phyloP scores from a whole-genome alignment of 2,113 vertebrate genomes.

The Gobiocypris rarus region DNA sequence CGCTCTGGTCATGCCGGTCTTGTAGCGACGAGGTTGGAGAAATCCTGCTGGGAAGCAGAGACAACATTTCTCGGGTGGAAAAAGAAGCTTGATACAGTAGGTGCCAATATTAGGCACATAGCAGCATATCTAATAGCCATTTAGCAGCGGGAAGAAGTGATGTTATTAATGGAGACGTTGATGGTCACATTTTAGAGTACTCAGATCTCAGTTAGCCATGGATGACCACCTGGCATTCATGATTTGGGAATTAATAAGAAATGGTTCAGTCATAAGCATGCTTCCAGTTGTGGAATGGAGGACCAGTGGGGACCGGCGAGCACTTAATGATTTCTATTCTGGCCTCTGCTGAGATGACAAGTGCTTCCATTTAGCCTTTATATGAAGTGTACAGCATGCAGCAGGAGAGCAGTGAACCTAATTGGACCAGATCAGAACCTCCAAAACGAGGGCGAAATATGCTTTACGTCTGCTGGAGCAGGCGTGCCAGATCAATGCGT shows the following conservation, averaged over 20 bases:
- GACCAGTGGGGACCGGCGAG: slow-evolving; percentile 4
- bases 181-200: slow-evolving; percentile 41
- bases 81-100: not conserved
- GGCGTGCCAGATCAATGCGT: slow-evolving; percentile 50
- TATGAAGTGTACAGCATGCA: slow-evolving; percentile 22
- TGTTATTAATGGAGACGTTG: slow-evolving; percentile 36
- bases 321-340: slow-evolving; percentile 44
- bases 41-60: slow-evolving; percentile 27
- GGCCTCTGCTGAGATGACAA: slow-evolving; percentile 11
- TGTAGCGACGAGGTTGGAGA: not conserved
- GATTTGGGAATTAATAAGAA: slow-evolving; percentile 50
- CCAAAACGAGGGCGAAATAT: slow-evolving; percentile 7
- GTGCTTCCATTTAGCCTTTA: slow-evolving; percentile 37
- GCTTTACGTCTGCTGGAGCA: slow-evolving; percentile 2
- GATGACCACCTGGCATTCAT: slow-evolving; percentile 42
- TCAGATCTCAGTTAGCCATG: slow-evolving; percentile 29
- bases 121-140: slow-evolving; percentile 41
- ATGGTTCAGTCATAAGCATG: slow-evolving; percentile 46
- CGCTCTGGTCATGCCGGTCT: slow-evolving; percentile 11
- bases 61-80: not conserved
- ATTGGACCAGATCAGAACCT: slow-evolving; percentile 32
- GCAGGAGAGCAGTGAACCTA: not conserved
- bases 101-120: not conserved
- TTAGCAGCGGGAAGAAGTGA: slow-evolving; percentile 39
- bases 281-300: slow-evolving; percentile 24